phyloP scores from a whole-genome alignment of 2,888 invertebrate species.

The Acanthosepion esculentum region DNA sequence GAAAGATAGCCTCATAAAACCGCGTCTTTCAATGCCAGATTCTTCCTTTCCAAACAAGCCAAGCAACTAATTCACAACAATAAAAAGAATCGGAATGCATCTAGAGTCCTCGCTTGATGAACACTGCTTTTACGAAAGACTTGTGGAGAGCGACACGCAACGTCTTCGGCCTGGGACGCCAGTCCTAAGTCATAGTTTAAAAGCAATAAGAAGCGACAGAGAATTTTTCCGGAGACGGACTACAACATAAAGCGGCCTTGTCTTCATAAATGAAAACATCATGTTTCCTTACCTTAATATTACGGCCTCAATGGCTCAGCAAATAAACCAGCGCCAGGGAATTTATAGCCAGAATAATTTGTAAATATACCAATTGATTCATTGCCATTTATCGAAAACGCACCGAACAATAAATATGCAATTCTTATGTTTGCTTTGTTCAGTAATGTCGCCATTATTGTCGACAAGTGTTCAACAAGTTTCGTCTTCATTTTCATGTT shows the following conservation, averaged over 20 bases:
- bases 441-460: not conserved
- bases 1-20: not conserved
- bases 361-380: not conserved
- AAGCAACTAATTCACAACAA: not conserved
- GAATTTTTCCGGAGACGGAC: not conserved
- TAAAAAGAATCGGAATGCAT: not conserved
- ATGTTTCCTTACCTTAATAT: not conserved
- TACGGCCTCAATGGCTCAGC: not conserved
- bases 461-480: not conserved
- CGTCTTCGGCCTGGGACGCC: not conserved
- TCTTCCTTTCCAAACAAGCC: not conserved
- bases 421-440: not conserved
- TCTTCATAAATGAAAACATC: not conserved
- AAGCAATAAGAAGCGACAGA: not conserved
- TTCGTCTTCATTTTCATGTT: not conserved
- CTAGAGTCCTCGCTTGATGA: not conserved
- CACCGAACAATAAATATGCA: not conserved
- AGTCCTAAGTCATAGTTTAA: not conserved
- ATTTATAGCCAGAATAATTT: not conserved
- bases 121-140: not conserved
- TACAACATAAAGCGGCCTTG: not conserved
- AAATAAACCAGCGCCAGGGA: not conserved
- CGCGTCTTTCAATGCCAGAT: not conserved
- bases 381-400: not conserved
- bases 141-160: not conserved